These are phyloP conservation scores for Crepidodera aurea DNA, from an alignment of 2,888 invertebrate species.

Conservation along the genomic window DNA sequence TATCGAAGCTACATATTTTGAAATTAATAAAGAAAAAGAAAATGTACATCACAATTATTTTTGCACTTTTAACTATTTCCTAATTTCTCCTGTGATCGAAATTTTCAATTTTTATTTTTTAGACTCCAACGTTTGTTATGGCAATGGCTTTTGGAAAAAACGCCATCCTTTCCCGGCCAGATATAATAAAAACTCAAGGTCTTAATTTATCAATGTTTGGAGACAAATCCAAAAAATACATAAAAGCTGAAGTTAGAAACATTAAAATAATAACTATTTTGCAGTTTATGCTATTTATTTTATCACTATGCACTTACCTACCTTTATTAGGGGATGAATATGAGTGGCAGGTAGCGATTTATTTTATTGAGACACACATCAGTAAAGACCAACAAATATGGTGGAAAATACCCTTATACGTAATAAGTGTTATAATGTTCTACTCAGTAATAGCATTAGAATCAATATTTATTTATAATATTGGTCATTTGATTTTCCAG, in stretches of 20 bases:
- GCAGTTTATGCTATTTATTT: background rate
- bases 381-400: background rate
- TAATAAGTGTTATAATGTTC: background rate
- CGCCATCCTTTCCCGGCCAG: background rate
- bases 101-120: background rate
- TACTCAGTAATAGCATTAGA: background rate
- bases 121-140: background rate
- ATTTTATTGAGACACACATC: constrained; percentile 1
- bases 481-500: constrained; percentile 6
- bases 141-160: background rate
- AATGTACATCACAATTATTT: no score
- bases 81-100: background rate
- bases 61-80: no score
- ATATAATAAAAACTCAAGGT: background rate
- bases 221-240: background rate
- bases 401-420: constrained; percentile 2
- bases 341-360: constrained; percentile 4
- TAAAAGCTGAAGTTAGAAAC: background rate
- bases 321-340: background rate
- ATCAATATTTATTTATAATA: background rate
- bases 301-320: background rate
- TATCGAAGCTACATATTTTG: no score
- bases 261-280: background rate
- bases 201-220: background rate
- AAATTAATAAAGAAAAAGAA: no score